Percentiles rank a stretch among this genome's conserved stretches.
Evolutionary conservation across 2,888 invertebrate genomes (phyloP).

Genomic region (Trichopria drosophilae): DNA sequence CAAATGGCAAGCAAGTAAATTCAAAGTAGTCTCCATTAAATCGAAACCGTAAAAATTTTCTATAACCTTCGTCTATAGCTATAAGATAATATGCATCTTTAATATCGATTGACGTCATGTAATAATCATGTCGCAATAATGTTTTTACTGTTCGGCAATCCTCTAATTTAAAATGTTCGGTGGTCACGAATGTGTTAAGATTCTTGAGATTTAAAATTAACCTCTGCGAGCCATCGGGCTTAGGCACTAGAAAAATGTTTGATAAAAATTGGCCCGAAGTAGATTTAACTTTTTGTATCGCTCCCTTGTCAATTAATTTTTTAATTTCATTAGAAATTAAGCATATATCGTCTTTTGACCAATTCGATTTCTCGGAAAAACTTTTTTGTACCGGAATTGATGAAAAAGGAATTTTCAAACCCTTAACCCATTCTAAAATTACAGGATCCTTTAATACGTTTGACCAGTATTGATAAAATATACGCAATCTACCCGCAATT

Average conservation of each 20-base stretch:
- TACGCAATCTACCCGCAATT: constrained; percentile 25
- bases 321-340: not conserved
- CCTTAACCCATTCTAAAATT: constrained; percentile 28
- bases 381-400: not conserved
- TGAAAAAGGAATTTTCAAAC: not conserved
- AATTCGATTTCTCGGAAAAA: not conserved
- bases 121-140: constrained; percentile 17
- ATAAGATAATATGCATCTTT: constrained; percentile 29
- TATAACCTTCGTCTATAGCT: constrained; percentile 18
- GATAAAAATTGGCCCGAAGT: constrained; percentile 21
- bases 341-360: not conserved
- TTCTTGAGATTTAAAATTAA: constrained; percentile 33
- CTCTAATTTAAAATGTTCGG: constrained; percentile 34
- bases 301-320: constrained; percentile 4
- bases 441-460: constrained; percentile 23
- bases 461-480: constrained; percentile 17
- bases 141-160: constrained; percentile 19
- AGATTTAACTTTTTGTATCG: not conserved
- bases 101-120: constrained; percentile 25
- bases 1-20: too few species aligned
- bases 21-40: constrained; percentile 22
- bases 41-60: constrained; percentile 25
- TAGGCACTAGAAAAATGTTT: constrained; percentile 16
- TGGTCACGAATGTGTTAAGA: constrained; percentile 28
- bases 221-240: constrained; percentile 11